Conservation (phyloP, 2,113 vertebrate species). For the Loxodonta africana region DNA sequence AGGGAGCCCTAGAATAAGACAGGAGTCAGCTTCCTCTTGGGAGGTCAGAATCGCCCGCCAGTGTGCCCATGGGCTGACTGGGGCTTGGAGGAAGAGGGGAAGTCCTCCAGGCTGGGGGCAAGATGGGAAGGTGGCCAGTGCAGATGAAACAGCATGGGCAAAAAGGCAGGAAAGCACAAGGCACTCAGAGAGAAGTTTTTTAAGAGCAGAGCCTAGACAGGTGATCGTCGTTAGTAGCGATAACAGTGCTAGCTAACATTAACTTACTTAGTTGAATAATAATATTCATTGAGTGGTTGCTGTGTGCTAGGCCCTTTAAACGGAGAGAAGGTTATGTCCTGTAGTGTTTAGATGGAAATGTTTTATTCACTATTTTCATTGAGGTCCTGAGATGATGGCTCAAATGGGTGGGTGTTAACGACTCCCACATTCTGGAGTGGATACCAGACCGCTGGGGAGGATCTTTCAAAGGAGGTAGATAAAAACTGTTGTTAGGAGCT, state of each 20-base stretch:
- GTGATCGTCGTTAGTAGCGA: not conserved
- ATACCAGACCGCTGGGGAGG: fast-evolving
- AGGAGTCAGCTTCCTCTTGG: not conserved
- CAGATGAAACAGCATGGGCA: not conserved
- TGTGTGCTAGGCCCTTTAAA: not conserved
- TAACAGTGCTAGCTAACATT: fast-evolving
- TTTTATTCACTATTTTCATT: not conserved
- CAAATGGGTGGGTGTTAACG: not conserved
- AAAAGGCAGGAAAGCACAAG: not conserved
- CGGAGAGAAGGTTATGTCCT: not conserved
- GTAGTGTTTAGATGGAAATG: not conserved
- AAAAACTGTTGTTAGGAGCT: not conserved
- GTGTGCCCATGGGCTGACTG: not conserved
- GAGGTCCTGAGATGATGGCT: not conserved
- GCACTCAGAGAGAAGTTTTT: not conserved
- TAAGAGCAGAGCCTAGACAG: not conserved
- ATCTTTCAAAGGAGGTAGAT: not conserved
- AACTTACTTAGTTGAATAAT: not conserved
- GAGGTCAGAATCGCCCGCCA: too few relatives aligned
- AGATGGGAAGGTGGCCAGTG: not conserved
- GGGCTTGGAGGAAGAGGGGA: not conserved
- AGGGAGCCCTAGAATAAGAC: not conserved
- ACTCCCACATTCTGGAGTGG: not conserved
- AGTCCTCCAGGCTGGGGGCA: not conserved
- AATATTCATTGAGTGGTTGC: not conserved